Base-by-base conservation (phyloP, 2,888 invertebrate genomes). In the Pterostichus niger region DNA sequence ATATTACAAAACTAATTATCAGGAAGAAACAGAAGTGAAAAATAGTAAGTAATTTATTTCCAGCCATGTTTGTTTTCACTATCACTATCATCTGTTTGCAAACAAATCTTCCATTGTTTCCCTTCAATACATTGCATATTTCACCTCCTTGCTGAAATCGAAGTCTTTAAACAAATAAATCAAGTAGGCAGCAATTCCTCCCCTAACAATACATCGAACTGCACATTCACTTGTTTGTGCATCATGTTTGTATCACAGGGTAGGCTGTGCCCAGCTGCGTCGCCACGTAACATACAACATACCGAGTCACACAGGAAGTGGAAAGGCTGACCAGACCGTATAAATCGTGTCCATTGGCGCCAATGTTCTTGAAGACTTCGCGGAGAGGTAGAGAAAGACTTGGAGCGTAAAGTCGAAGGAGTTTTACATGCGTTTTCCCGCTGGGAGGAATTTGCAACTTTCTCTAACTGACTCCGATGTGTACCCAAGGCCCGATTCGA, bases 401-500 rank as follows among this genome's bases (percentile, higher is more conserved):
- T 71, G 68, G 11, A 40, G 44, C 44, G 68, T 71, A 44, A 71
- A 71, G 44, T 15, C 68, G 68, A 6, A 11, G 17, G 49, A 75
- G 75, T 52, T 75, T 75, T 75, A 78, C 40, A 78, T 77, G 59
- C 77, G 78, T 44, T 13, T 44, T 56, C 52, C 78, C 78, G 59
- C 59, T 78, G 59, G 59, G 78, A 61, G 15, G 59, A 78, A 78
- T 78, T 78, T 78, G 56, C 61, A 78, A 78, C 59, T 78, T 78
- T 78, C 61, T 24, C 44, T 61, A 78, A 78, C 75, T 75, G 31
- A 49, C n/a, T 75, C 33, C 52, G 49, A 52, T 75, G 75, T 49
- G 52, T 49, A 75, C 33, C 73, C 46, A 52, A 75, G 49, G 31
- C 33, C n/a, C 52, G 13, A 52, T 75, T 75, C 75, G 15, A 71